Percentiles rank a stretch among this genome's conserved stretches.
Evolutionary conservation across 2,888 invertebrate species (phyloP).

Genomic region (Andrena camellia): DNA sequence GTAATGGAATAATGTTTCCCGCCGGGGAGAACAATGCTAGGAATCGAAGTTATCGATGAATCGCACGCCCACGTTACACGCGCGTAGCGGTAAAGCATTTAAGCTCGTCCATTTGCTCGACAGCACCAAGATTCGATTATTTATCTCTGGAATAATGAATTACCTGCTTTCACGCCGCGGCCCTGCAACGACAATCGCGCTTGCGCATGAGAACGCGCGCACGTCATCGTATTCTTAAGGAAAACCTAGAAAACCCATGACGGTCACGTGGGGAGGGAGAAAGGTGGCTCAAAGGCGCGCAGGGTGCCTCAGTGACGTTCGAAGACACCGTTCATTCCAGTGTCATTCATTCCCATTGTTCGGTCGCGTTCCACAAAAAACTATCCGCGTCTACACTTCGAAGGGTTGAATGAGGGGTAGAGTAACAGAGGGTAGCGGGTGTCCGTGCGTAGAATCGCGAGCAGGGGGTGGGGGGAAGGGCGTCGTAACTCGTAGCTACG

Average conservation of each 20-base stretch:
- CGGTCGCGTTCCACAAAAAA: conserved; percentile 51
- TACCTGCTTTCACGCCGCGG: too few relatives aligned
- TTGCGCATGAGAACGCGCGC: too few relatives aligned
- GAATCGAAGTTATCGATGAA: conserved; percentile 9
- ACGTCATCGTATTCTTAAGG: too few relatives aligned
- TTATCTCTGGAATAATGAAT: conserved; percentile 31
- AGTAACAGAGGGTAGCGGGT: conserved; percentile 49
- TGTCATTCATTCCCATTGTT: conserved; percentile 50
- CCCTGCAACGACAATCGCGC: background rate
- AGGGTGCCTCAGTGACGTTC: conserved; percentile 17
- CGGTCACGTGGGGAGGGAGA: background rate
- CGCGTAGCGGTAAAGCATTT: background rate
- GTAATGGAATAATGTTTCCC: background rate
- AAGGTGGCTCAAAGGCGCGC: conserved; percentile 24
- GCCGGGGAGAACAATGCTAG: background rate
- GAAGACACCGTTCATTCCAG: conserved; percentile 46
- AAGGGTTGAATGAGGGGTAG: conserved; percentile 62
- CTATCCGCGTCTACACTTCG: conserved; percentile 48
- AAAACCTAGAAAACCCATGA: too few relatives aligned
- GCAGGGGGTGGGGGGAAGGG: conserved; percentile 16
- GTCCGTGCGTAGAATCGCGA: conserved; percentile 63
- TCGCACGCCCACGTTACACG: background rate
- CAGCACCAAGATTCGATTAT: conserved; percentile 5
- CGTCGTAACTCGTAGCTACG: conserved; percentile 64
- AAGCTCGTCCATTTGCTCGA: background rate